Percentiles rank a stretch among this genome's conserved stretches.
Evolutionary conservation across 2,113 vertebrate genomes (phyloP).

Genomic region (Albula glossodonta): DNA sequence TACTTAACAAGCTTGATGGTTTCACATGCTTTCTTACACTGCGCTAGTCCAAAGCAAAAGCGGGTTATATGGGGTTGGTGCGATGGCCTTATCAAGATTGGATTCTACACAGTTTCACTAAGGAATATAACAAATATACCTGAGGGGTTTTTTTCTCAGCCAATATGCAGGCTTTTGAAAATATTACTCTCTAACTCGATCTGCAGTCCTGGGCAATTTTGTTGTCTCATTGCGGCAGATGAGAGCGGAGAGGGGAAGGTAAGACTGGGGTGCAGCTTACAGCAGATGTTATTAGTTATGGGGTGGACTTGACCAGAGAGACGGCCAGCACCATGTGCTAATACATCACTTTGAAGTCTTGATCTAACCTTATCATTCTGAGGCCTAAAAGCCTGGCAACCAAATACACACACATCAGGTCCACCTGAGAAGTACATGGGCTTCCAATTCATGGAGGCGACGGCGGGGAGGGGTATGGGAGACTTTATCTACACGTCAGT

Average conservation of each 20-base stretch:
- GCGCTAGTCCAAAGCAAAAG: not conserved
- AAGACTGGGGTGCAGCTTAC: not conserved
- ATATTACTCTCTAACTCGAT: not conserved
- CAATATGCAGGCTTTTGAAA: not conserved
- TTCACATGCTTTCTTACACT: not conserved
- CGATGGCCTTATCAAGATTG: not conserved
- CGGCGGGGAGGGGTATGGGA: not conserved
- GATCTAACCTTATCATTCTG: not conserved
- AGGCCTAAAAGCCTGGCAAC: not conserved
- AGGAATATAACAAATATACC: not conserved
- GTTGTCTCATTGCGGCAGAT: not conserved
- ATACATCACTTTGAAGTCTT: slow-evolving; percentile 10
- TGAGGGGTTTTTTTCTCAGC: not conserved
- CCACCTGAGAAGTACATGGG: not conserved
- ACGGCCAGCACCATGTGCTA: not conserved
- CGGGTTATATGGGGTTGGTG: not conserved
- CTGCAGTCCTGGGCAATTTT: not conserved
- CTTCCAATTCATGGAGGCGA: not conserved
- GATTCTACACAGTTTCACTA: not conserved
- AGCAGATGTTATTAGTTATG: slow-evolving; percentile 10
- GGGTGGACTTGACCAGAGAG: slow-evolving; percentile 4
- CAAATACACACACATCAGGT: not conserved
- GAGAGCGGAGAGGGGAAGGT: not conserved
- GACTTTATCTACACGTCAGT: not conserved
- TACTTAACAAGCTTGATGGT: not conserved